phyloP scores from a whole-genome alignment of 2,888 invertebrate species.

The Eristalinus aeneus region DNA sequence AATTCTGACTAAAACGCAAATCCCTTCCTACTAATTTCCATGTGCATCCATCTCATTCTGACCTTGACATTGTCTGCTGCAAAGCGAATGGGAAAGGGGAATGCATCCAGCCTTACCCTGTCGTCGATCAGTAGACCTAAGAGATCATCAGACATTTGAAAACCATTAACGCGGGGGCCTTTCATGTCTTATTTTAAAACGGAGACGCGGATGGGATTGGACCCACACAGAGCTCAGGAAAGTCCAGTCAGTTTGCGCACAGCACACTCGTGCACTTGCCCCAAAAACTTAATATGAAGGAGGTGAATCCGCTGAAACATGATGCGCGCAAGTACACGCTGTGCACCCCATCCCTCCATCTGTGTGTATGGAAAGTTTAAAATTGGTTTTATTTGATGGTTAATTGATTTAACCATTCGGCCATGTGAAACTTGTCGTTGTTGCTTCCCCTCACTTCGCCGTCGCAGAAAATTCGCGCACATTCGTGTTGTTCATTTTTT shows the following conservation, averaged over 20 bases:
- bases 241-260: too few species aligned
- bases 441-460: slow-evolving; percentile 1
- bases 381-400: slow-evolving; percentile 50
- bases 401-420: slow-evolving; percentile 66
- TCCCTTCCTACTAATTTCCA: too few species aligned
- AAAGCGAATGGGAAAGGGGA: too few species aligned
- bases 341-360: neutral
- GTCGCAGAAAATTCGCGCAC: slow-evolving; percentile 18
- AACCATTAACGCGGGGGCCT: slow-evolving; percentile 14
- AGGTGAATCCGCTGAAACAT: slow-evolving; percentile 16
- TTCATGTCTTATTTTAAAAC: slow-evolving; percentile 12
- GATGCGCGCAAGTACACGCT: slow-evolving; percentile 26
- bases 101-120: too few species aligned
- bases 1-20: too few species aligned
- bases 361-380: slow-evolving; percentile 27
- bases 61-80: too few species aligned
- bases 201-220: neutral
- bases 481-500: neutral
- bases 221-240: neutral
- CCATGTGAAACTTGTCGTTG: slow-evolving; percentile 31
- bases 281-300: neutral
- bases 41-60: too few species aligned
- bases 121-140: too few species aligned
- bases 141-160: slow-evolving; percentile 8
- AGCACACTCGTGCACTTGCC: neutral